Conservation (phyloP, 35 echinoderm and acorn worm genomes). For the Diadema setosum region DNA sequence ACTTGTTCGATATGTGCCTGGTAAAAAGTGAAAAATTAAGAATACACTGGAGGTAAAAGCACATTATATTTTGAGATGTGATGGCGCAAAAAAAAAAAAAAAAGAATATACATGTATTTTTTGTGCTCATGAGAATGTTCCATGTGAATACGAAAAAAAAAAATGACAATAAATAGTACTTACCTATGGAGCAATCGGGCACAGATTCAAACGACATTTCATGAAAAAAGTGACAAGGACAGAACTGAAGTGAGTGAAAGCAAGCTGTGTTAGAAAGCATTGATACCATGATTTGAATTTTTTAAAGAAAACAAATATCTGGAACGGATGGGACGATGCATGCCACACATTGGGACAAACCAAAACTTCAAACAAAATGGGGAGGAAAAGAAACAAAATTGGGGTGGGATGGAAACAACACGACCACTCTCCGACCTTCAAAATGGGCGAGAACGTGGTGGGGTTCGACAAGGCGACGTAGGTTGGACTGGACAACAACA, state of each 20-base stretch:
- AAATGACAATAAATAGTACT: neutral
- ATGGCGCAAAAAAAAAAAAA: neutral
- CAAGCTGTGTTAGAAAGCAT: neutral
- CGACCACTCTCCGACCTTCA: too few species aligned
- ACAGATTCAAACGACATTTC: neutral
- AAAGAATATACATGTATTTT: neutral
- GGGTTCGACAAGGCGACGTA: neutral
- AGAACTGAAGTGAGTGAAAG: neutral
- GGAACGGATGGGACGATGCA: neutral
- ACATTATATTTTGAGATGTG: too few species aligned
- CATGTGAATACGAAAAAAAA: neutral
- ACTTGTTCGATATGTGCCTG: too few species aligned
- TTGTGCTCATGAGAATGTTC: neutral
- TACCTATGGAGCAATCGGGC: neutral
- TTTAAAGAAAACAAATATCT: neutral
- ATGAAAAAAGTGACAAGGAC: too few species aligned
- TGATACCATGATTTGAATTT: neutral
- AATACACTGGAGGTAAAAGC: too few species aligned
- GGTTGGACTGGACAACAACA: neutral
- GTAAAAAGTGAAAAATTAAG: too few species aligned
- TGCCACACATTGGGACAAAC: slow-evolving; percentile 5
- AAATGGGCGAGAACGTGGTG: neutral
- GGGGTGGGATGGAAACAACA: neutral
- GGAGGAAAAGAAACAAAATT: neutral
- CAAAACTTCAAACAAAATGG: neutral